Conservation (phyloP, 2,113 vertebrate species). For the Macaca nemestrina region DNA sequence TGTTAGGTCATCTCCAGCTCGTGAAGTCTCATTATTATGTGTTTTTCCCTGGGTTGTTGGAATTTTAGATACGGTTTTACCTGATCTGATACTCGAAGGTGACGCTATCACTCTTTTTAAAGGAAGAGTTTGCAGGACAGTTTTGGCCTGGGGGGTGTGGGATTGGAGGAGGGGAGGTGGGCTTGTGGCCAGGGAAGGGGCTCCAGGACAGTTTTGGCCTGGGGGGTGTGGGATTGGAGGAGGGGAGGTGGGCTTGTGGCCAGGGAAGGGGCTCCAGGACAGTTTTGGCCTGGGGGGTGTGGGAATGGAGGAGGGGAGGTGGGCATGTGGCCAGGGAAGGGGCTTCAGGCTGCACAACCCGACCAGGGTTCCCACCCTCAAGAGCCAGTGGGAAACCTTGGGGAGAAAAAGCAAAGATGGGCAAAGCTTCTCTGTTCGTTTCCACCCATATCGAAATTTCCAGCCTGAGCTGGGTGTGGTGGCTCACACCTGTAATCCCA, state of each 20-base stretch:
- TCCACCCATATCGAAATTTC: no score
- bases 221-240: fast-evolving
- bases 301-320: no score
- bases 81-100: neutral
- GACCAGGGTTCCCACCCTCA: fast-evolving
- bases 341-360: neutral
- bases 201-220: neutral
- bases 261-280: no score
- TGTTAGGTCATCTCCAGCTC: fast-evolving
- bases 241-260: neutral
- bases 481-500: no score
- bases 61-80: neutral
- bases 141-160: neutral
- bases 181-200: neutral
- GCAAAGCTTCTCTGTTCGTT: fast-evolving
- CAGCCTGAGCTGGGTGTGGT: no score
- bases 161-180: no score
- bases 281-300: fast-evolving
- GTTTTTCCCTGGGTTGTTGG: fast-evolving
- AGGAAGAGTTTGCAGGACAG: no score
- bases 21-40: fast-evolving
- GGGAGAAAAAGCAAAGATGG: fast-evolving
- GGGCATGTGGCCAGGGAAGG: neutral
- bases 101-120: fast-evolving
- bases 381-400: neutral